Evolutionary conservation across 2,113 vertebrate species (phyloP).

Genomic region (Salvator merianae): DNA sequence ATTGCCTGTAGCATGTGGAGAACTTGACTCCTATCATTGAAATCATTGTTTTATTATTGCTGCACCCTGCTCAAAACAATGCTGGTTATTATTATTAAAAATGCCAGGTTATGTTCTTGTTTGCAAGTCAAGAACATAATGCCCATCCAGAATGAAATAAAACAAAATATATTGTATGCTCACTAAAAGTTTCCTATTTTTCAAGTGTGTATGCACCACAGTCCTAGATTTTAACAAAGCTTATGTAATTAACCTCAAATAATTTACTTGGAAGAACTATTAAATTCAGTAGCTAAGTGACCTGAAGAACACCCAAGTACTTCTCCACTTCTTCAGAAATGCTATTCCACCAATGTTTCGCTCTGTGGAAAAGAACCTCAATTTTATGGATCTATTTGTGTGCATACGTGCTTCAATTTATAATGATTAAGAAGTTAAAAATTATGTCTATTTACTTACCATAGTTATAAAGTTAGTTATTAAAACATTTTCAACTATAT

Average conservation of each 20-base stretch:
- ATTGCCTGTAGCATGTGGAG: too few species aligned
- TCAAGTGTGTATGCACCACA: background rate
- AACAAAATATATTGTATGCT: background rate
- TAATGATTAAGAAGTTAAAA: too few species aligned
- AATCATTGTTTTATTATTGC: background rate
- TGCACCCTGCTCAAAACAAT: background rate
- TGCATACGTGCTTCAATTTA: background rate
- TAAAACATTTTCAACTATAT: background rate
- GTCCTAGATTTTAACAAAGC: background rate
- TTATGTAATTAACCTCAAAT: background rate
- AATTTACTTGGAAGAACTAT: background rate
- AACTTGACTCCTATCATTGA: background rate
- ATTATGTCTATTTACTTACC: background rate
- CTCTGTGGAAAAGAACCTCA: background rate
- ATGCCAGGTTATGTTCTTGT: too few species aligned
- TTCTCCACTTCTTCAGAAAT: background rate
- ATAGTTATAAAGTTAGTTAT: background rate
- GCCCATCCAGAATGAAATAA: background rate
- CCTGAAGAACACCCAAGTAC: too few species aligned
- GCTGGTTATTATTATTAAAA: too few species aligned
- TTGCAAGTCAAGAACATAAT: background rate
- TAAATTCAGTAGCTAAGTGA: background rate
- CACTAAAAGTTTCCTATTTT: background rate
- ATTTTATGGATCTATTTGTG: background rate
- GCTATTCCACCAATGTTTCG: background rate